These are phyloP conservation scores for Coranthus polyacanthus DNA, from an alignment of 2,797 vertebrate genomes.

Conservation along the genomic window DNA sequence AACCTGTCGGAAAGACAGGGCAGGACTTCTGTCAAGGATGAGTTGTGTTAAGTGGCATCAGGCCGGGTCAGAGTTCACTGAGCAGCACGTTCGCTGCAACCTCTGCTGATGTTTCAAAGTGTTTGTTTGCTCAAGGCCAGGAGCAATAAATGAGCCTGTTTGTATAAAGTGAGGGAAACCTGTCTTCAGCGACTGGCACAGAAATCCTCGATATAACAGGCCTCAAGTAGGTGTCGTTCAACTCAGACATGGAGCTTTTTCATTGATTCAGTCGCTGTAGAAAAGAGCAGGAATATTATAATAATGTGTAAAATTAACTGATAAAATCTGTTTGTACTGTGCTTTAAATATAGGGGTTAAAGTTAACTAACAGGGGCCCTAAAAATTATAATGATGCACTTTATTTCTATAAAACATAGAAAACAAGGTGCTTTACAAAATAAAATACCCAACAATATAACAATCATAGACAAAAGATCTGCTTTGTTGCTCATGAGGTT, in stretches of 20 bases:
- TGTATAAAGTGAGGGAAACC: conserved; percentile 13
- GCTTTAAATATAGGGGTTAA: too few species aligned
- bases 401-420: too few species aligned
- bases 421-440: too few species aligned
- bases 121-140: conserved; percentile 33
- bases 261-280: too few species aligned
- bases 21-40: conserved; percentile 20
- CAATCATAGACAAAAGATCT: too few species aligned
- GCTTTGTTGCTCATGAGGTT: too few species aligned
- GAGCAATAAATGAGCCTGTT: conserved; percentile 17
- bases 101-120: conserved; percentile 28
- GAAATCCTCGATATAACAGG: conserved; percentile 7
- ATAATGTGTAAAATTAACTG: too few species aligned
- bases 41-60: conserved; percentile 30
- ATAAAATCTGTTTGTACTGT: too few species aligned
- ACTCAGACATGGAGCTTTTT: not conserved
- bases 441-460: too few species aligned
- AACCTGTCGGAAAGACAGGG: conserved; percentile 26
- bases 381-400: too few species aligned
- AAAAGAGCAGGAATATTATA: too few species aligned
- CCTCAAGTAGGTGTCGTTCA: not conserved
- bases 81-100: conserved; percentile 28
- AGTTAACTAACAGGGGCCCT: too few species aligned
- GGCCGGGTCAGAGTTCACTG: conserved; percentile 55
- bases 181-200: conserved; percentile 18